Conservation (phyloP, 2,888 invertebrate genomes). For the Calliphora vomitoria region DNA sequence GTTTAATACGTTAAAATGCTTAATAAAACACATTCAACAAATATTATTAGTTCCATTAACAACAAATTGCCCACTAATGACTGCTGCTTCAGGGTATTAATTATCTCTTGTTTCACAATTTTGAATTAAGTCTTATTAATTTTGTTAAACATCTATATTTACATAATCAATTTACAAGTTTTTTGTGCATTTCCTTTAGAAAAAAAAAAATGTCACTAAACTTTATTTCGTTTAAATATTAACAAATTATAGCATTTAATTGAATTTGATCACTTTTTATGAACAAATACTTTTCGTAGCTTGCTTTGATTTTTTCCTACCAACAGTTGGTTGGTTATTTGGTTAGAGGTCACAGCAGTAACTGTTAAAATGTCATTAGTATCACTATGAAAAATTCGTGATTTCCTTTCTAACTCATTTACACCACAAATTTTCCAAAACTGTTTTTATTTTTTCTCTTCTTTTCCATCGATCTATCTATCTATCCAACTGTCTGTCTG, state of each 20-base stretch:
- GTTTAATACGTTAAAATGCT: background rate
- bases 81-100: background rate
- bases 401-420: constrained; percentile 70
- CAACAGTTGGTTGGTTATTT: constrained; percentile 27
- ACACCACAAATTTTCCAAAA: constrained; percentile 55
- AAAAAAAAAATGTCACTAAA: too few relatives aligned
- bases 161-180: too few relatives aligned
- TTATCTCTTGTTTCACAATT: too few relatives aligned
- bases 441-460: constrained; percentile 1
- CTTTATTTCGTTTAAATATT: too few relatives aligned
- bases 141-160: too few relatives aligned
- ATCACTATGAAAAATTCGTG: constrained; percentile 59
- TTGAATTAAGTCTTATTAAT: too few relatives aligned
- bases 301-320: constrained; percentile 1
- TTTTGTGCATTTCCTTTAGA: too few relatives aligned
- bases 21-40: background rate
- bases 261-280: background rate
- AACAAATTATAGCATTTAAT: too few relatives aligned
- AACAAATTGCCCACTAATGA: background rate
- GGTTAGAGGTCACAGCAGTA: constrained; percentile 61
- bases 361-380: constrained; percentile 61
- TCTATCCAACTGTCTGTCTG: too few relatives aligned
- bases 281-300: background rate
- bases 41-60: background rate
- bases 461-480: background rate